Base-by-base conservation (phyloP, 2,113 vertebrate species). In the Theristicus caerulescens region DNA sequence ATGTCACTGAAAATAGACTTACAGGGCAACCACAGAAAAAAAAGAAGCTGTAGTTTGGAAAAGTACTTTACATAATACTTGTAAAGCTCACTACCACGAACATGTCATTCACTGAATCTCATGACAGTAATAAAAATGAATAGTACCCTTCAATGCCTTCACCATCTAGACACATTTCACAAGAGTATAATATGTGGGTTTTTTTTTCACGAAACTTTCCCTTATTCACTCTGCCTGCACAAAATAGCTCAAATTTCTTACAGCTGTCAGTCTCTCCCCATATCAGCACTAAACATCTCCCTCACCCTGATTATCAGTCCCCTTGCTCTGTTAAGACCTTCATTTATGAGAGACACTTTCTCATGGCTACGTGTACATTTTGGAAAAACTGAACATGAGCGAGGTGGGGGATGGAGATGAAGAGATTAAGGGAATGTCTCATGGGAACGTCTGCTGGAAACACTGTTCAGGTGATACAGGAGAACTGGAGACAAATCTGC, bases 391-490 rank as follows among this genome's bases (percentile, higher is more conserved):
- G 31, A 70, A 46, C 8, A 17, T 10, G n/a, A 15, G 19, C 1
- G 4, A 91, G 7, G 25, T 6, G 4, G 14, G 21, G 19, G 34
- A 85, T 59, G 38, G 18, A 78, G 61, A 54, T 4, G 2, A 91
- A 74, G 51, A n/a, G 11, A 78, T 26, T 25, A 82, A 90, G n/a
- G 27, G 34, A 49, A 6, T 13, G 9, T 42, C 38, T 36, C 32
- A 78, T 42, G 18, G 52, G 11, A 90, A 78, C 7, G 5, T 3
- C 59, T 70, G 24, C 13, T 58, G 31, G 72, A 80, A 90, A 80
- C 3, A 1, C 7, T 1, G 1, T 61, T 72, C 14, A 9, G 38
- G 44, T 47, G 40, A 27, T 32, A 44, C 0, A 0, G 0, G 22
- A 84, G 25, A 21, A 65, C 11, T 21, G 34, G 31, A 86, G 66